Conservation (phyloP, 2,113 vertebrate genomes). For the Petroica traversi region DNA sequence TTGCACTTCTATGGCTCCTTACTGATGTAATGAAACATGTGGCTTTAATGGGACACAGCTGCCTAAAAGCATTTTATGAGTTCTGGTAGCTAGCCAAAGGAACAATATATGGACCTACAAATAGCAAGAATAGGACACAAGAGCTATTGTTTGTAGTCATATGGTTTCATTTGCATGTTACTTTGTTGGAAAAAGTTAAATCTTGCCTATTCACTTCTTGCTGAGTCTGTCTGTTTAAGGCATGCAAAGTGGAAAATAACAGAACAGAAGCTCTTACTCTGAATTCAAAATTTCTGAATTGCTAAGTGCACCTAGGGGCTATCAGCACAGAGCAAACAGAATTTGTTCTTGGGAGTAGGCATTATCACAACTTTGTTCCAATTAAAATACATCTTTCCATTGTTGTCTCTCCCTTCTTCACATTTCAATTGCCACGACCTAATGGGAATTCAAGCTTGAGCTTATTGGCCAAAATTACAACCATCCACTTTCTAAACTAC, state of each 20-base stretch:
- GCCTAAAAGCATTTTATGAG: constrained; percentile 53
- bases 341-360: neutral
- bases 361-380: neutral
- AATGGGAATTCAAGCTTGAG: neutral
- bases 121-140: constrained; percentile 13
- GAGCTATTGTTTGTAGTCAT: constrained; percentile 31
- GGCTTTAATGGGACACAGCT: constrained; percentile 58
- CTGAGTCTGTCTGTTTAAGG: neutral
- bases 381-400: neutral
- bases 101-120: constrained; percentile 42
- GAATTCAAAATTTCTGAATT: neutral
- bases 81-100: constrained; percentile 35
- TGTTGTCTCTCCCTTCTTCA: neutral
- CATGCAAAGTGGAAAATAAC: neutral
- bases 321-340: neutral
- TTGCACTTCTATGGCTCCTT: neutral
- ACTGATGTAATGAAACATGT: constrained; percentile 46
- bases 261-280: neutral
- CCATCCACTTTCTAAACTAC: neutral
- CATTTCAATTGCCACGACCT: neutral
- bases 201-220: neutral
- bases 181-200: neutral
- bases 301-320: neutral
- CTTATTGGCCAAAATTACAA: neutral
- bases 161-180: constrained; percentile 21